Evolutionary conservation across 2,888 invertebrate genomes (phyloP).

Genomic region (Diloba caeruleocephala): DNA sequence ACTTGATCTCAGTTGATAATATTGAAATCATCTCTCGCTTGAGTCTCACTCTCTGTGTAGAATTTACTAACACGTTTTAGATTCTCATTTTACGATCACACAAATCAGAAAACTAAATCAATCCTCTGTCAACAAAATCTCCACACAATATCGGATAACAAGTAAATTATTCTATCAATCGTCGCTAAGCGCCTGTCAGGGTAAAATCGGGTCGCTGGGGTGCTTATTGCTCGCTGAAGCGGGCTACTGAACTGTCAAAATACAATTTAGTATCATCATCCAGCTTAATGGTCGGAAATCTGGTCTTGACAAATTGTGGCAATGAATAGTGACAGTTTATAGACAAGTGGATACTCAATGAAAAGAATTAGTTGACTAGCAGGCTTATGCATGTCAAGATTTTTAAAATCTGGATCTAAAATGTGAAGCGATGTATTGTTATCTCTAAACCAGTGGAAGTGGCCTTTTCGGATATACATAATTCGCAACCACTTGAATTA

Average conservation of each 20-base stretch:
- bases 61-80: neutral
- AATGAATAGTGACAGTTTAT: constrained; percentile 13
- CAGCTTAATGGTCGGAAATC: constrained; percentile 36
- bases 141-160: constrained; percentile 22
- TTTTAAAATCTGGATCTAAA: too few relatives aligned
- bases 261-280: constrained; percentile 45
- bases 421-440: too few relatives aligned
- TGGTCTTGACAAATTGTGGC: constrained; percentile 22
- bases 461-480: too few relatives aligned
- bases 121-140: constrained; percentile 16
- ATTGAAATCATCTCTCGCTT: too few relatives aligned
- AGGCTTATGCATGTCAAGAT: too few relatives aligned
- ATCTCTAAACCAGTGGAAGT: too few relatives aligned
- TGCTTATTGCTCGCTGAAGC: constrained; percentile 39
- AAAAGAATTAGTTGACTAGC: too few relatives aligned
- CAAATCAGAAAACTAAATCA: constrained; percentile 20
- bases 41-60: too few relatives aligned
- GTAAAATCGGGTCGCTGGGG: constrained; percentile 30
- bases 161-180: constrained; percentile 47
- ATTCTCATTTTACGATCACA: neutral
- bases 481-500: too few relatives aligned
- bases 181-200: constrained; percentile 43
- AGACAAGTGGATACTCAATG: too few relatives aligned
- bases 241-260: constrained; percentile 39
- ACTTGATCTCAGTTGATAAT: too few relatives aligned